Evolutionary conservation across 2,797 vertebrate genomes (phyloP).

Genomic region (Gymnothorax javanicus): DNA sequence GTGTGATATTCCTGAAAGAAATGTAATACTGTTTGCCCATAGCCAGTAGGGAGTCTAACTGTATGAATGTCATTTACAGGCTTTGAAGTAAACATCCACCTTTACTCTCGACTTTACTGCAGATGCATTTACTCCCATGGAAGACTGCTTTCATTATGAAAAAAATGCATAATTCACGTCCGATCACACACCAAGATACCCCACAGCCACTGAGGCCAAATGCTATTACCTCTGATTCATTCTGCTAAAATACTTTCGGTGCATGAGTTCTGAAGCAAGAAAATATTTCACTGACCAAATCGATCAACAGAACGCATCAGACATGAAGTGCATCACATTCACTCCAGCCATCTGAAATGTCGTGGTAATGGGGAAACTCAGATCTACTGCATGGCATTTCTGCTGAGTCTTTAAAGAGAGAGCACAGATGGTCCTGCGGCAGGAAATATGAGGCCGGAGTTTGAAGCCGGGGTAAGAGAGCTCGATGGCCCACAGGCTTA

Average conservation of each 20-base stretch:
- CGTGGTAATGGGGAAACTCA: not conserved
- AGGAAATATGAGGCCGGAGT: slow-evolving; percentile 34
- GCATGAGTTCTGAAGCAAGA: not conserved
- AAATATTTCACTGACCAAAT: not conserved
- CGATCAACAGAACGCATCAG: not conserved
- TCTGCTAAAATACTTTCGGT: not conserved
- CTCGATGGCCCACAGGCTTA: slow-evolving; percentile 49
- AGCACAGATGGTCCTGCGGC: slow-evolving; percentile 41
- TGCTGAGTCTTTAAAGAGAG: not conserved
- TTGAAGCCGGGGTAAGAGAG: slow-evolving; percentile 47
- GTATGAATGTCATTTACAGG: not conserved
- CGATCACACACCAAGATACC: not conserved
- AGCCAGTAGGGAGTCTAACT: not conserved
- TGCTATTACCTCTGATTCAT: not conserved
- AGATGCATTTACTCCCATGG: not conserved
- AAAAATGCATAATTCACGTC: not conserved
- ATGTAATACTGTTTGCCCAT: not conserved
- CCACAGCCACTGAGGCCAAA: not conserved
- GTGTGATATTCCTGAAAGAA: not conserved
- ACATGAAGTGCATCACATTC: not conserved
- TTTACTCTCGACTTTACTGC: not conserved
- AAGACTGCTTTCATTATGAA: not conserved
- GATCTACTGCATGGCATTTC: not conserved
- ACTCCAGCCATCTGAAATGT: not conserved
- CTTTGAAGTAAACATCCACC: not conserved